Percentiles rank a stretch among this genome's conserved stretches.
Conservation (phyloP, 2,113 vertebrate species). For the Eulemur macaco region DNA sequence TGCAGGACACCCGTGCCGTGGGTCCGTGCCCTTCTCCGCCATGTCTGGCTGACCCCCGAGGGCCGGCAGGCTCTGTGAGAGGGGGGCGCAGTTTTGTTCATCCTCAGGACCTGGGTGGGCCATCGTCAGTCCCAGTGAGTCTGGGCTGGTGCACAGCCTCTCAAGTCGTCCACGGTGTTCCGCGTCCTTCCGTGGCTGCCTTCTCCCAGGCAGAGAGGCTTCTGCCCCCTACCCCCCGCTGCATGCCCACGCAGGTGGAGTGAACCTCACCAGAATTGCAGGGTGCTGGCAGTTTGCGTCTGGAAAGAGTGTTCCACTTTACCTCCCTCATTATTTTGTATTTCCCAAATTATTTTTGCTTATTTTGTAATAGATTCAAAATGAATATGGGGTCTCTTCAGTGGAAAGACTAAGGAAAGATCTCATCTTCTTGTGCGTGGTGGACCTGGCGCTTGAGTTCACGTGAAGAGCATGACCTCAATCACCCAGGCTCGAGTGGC, state of each 20-base stretch:
- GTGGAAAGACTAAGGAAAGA: background rate
- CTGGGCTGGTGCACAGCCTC: background rate
- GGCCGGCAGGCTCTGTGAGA: background rate
- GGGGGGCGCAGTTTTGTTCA: background rate
- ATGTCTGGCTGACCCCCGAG: rapidly evolving
- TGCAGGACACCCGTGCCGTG: rapidly evolving
- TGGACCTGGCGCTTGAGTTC: background rate
- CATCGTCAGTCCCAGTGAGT: background rate
- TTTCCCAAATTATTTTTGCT: background rate
- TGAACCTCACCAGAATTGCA: rapidly evolving
- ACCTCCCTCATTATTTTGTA: background rate
- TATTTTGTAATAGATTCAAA: background rate
- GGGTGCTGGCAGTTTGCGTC: rapidly evolving
- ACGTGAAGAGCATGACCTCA: no score
- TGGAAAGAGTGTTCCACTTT: background rate
- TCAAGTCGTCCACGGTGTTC: background rate
- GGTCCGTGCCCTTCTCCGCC: rapidly evolving
- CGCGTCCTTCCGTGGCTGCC: no score
- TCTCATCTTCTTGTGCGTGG: background rate
- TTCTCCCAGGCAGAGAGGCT: background rate
- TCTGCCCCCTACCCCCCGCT: background rate
- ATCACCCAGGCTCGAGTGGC: rapidly evolving
- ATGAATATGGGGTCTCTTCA: no score
- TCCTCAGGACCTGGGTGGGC: rapidly evolving
- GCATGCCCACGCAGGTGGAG: background rate